Base-by-base conservation (phyloP, 2,797 vertebrate genomes). In the Platalea minor region DNA sequence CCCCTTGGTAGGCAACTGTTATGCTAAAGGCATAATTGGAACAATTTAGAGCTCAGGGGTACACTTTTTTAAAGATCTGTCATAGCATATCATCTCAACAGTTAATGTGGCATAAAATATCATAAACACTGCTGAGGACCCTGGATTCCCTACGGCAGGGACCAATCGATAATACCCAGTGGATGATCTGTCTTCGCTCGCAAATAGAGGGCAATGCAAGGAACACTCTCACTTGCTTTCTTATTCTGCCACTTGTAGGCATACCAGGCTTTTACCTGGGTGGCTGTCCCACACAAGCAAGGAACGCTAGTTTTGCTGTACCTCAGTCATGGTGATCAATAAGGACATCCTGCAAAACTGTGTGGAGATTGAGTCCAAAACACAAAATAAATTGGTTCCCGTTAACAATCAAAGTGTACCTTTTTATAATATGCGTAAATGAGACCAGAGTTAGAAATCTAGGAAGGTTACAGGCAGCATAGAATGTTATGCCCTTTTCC, bases 31-130 rank as follows among this genome's bases (percentile, higher is more conserved):
- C 91, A 45, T 97, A 95, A 96, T 85, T 95, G 96, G 95, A 97
- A 91, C 96, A 96, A 89, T 96, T 95, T 90, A 93, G 96, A 95
- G 95, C 96, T 97, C 90, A 88, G 81, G 81, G 57, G 92, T 88
- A 88, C 89, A 84, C 84, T 93, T 91, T 88, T 89, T 91, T 45
- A 84, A 90, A 95, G 96, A 97, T 97, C 97, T 97, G 96, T 96
- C 90, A 82, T 77, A 95, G 96, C 89, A 53, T 92, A 92, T 95
- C 91, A 93, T 94, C 94, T 94, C 89, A 64, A 46, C 70, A 63
- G 96, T 74, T 97, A 97, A 97, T 91, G 95, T 92, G 90, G 93
- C 35, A 57, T 92, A 95, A 97, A 96, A 96, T 93, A 96, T 95
- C 93, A 89, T 70, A 89, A 90, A 96, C 95, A 78, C 95, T 70